A percentile compares a stretch with the other conserved stretches of the same genome.
phyloP scores from a whole-genome alignment of 2,113 vertebrate species.

The Danionella cerebrum region DNA sequence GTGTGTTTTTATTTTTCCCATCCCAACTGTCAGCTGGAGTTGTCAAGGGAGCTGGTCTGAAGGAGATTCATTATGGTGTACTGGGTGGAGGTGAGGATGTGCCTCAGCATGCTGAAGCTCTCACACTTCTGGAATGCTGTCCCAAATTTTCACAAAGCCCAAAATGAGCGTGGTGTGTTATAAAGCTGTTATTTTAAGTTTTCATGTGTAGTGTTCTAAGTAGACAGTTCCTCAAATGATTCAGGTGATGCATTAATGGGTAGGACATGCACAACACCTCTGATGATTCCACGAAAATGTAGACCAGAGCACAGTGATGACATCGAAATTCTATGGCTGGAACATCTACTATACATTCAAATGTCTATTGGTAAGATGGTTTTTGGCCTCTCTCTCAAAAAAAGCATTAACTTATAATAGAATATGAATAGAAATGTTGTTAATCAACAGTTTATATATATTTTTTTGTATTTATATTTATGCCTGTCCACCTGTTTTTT shows the following conservation, averaged over 20 bases:
- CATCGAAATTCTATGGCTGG: not conserved
- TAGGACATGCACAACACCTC: not conserved
- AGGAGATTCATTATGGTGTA: slow-evolving; percentile 35
- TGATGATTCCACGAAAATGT: not conserved
- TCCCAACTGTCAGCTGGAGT: not conserved
- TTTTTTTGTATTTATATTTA: no score
- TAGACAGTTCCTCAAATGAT: not conserved
- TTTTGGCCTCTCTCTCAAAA: no score
- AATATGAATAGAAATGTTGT: no score
- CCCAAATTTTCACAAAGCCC: slow-evolving; percentile 38
- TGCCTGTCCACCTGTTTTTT: no score
- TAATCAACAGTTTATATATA: no score
- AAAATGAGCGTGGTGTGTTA: slow-evolving; percentile 6
- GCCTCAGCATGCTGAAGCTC: slow-evolving; percentile 42
- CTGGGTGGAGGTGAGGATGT: slow-evolving; percentile 33
- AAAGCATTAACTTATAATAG: no score
- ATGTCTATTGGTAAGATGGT: no score
- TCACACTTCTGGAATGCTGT: slow-evolving; percentile 54
- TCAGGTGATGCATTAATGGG: not conserved
- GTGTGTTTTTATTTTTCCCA: not conserved
- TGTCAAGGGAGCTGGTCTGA: slow-evolving; percentile 10
- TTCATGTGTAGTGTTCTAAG: not conserved
- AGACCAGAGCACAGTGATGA: not conserved
- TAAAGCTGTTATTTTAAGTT: not conserved
- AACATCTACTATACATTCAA: not conserved